Evolutionary conservation across 2,888 invertebrate species (phyloP).

Genomic region (Serripes groenlandicus): DNA sequence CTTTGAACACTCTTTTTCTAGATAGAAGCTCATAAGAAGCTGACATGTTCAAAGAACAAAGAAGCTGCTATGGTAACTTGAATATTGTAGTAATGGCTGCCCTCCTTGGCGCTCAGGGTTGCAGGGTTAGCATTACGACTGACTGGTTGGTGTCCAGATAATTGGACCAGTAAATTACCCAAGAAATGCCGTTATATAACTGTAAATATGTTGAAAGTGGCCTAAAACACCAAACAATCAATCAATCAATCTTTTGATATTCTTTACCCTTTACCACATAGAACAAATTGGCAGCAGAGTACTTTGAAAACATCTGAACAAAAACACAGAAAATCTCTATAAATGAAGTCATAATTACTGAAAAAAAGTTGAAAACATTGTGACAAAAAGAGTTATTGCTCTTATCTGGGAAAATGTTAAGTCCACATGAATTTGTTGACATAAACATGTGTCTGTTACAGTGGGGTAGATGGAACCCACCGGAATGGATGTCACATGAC

Average conservation of each 20-base stretch:
- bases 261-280: neutral
- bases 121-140: no score
- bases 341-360: neutral
- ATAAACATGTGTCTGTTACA: slow-evolving; percentile 40
- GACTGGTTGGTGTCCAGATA: no score
- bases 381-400: neutral
- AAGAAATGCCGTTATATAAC: no score
- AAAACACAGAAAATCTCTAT: neutral
- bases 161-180: no score
- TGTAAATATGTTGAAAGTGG: no score
- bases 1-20: no score
- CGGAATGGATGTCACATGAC: slow-evolving; percentile 70
- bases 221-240: no score
- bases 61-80: no score
- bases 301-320: neutral
- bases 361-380: neutral
- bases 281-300: neutral
- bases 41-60: no score
- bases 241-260: neutral
- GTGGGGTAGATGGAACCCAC: slow-evolving; percentile 71
- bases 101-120: no score
- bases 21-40: no score
- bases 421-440: neutral
- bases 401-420: neutral
- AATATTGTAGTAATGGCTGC: no score